phyloP scores from a whole-genome alignment of 2,797 vertebrate genomes.

The Petrocephalus schoutedeni region DNA sequence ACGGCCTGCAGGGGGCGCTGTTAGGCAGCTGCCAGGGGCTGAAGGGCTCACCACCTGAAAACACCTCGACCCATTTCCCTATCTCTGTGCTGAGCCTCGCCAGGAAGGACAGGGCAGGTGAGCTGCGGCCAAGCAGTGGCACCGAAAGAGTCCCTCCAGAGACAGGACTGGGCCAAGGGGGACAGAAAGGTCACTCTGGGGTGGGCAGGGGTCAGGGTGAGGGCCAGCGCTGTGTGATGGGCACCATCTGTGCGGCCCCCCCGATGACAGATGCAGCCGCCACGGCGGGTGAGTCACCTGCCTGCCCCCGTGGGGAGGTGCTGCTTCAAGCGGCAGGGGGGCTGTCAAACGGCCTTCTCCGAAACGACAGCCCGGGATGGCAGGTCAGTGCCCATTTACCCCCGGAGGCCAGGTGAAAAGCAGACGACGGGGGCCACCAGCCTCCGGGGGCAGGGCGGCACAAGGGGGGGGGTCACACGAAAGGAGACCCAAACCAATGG shows the following conservation, averaged over 20 bases:
- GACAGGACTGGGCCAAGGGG: conserved; percentile 1
- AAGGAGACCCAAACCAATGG: neutral
- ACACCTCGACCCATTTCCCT: neutral
- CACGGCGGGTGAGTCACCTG: conserved; percentile 14
- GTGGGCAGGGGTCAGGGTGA: conserved; percentile 16
- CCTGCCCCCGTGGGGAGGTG: neutral
- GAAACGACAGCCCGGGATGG: neutral
- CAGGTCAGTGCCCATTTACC: neutral
- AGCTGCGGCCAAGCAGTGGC: neutral
- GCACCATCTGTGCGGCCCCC: conserved; percentile 33
- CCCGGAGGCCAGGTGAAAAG: neutral
- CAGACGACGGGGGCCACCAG: neutral
- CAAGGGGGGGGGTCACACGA: neutral
- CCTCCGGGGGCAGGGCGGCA: neutral
- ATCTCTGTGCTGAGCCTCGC: neutral
- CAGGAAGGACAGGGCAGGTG: neutral
- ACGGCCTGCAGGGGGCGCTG: neutral
- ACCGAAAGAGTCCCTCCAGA: neutral
- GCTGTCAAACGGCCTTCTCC: neutral
- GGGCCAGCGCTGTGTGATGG: conserved; percentile 22
- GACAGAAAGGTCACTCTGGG: conserved; percentile 27
- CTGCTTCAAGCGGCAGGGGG: neutral
- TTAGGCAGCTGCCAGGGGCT: neutral
- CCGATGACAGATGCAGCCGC: conserved; percentile 24
- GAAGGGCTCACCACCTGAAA: neutral